These are phyloP conservation scores for Anoplolepis gracilipes DNA, from an alignment of 1,140 invertebrate species.

Conservation along the genomic window DNA sequence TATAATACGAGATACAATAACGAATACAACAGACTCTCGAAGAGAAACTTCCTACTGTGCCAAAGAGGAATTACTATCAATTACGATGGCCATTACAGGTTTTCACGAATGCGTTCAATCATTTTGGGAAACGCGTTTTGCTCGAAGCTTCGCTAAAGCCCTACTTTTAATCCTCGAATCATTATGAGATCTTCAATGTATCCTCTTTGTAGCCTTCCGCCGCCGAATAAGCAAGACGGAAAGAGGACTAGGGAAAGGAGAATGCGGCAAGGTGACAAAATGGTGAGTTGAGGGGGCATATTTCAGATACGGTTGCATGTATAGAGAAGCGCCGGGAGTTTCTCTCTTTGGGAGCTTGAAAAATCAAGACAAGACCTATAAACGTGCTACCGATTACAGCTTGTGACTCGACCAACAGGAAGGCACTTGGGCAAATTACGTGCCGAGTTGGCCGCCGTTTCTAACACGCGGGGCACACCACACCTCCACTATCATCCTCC, in stretches of 20 bases:
- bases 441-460: conserved; percentile 84
- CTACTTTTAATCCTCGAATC: conserved; percentile 12
- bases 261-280: conserved; percentile 57
- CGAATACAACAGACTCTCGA: not conserved
- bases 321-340: conserved; percentile 52
- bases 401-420: conserved; percentile 85
- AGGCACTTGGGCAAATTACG: conserved; percentile 86
- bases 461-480: conserved; percentile 80
- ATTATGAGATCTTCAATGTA: conserved; percentile 22
- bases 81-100: conserved; percentile 2
- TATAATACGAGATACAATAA: not conserved
- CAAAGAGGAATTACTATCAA: not conserved
- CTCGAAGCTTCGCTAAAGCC: not conserved
- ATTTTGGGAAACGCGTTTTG: not conserved
- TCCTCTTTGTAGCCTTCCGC: conserved; percentile 47
- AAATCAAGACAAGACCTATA: conserved; percentile 77
- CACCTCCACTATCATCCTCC: conserved; percentile 67
- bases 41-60: not conserved
- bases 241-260: conserved; percentile 18
- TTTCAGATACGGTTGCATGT: conserved; percentile 37
- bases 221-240: conserved; percentile 10
- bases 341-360: conserved; percentile 64
- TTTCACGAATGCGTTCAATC: conserved; percentile 23
- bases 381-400: conserved; percentile 77
- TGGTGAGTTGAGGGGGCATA: conserved; percentile 44